Base-by-base conservation (phyloP, 64 coral and sea anemone species). In the Montipora sp. region DNA sequence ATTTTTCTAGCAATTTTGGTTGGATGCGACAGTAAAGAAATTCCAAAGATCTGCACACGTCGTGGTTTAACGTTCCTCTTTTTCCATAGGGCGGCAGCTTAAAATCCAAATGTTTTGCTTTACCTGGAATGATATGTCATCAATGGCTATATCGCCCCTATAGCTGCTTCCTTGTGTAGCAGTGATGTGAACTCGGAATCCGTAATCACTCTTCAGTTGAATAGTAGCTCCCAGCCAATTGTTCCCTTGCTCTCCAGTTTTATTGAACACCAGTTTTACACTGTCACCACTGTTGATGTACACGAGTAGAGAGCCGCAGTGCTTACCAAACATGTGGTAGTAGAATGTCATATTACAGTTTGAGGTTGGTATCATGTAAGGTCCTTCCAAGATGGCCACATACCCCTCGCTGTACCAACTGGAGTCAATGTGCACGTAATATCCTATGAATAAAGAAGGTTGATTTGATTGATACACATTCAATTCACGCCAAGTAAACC, bases 361-460 rank as follows among this genome's bases (percentile, higher is more conserved):
- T 59, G 59, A 59, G 1, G 95, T 97, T 0, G 95, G 92, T 8
- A 91, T 60, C 83, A 84, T 97, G 83, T 97, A 97, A 11, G 95
- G 95, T 51, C 95, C 78, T 49, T 97, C 95, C 14, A 97, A 51
- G 77, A 97, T 82, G 23, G 95, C 95, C 8, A 93, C 89, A 8
- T 60, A 87, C 5, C 89, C 89, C 48, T 84, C 80, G 22, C 1
- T 0, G 46, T 61, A 97, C 82, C 87, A 94, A 16, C 95, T 97
- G 3, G 95, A 89, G 47, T 97, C 95, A 27, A 97, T 88, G 46
- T 97, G 95, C 76, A 97, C 51, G 53, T 97, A 97, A 73, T 97
- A 93, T 27, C 95, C 95, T 96, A 59, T 5, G 12, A 23, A 73
- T 19, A 8, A 36, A 57, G 8, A 22, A 66, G 65, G 10, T 36